phyloP scores from a whole-genome alignment of 2,888 invertebrate genomes.

The Cephus sareptanus region DNA sequence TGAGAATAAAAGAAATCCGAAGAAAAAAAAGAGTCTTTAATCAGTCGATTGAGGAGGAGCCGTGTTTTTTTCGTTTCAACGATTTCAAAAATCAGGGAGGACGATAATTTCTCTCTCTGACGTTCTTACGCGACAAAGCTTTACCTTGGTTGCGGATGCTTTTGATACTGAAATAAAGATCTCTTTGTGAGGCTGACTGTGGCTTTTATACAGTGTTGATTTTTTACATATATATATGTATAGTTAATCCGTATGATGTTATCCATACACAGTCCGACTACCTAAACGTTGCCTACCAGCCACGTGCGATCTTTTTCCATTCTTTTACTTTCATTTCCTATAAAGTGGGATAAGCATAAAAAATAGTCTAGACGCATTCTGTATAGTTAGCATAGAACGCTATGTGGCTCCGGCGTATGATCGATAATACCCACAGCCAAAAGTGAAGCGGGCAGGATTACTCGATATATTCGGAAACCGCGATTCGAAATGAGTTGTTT shows the following conservation, averaged over 20 bases:
- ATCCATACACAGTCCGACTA: background rate
- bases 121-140: background rate
- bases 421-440: conserved; percentile 35
- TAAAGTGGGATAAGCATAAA: conserved; percentile 51
- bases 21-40: conserved; percentile 11
- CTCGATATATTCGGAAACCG: background rate
- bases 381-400: conserved; percentile 45
- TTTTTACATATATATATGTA: background rate
- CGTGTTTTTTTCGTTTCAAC: background rate
- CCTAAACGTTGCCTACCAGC: background rate
- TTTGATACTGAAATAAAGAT: background rate
- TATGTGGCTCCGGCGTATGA: conserved; percentile 28
- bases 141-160: background rate
- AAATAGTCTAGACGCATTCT: conserved; percentile 56
- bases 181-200: background rate
- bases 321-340: conserved; percentile 42
- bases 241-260: background rate
- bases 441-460: background rate
- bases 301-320: background rate
- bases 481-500: conserved; percentile 19
- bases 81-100: background rate
- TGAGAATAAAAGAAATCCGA: background rate
- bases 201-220: background rate
- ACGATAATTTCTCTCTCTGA: background rate
- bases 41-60: conserved; percentile 11